Percentiles rank a stretch among this genome's conserved stretches.
Evolutionary conservation across 2,113 vertebrate species (phyloP).

Genomic region (Sturnira hondurensis): DNA sequence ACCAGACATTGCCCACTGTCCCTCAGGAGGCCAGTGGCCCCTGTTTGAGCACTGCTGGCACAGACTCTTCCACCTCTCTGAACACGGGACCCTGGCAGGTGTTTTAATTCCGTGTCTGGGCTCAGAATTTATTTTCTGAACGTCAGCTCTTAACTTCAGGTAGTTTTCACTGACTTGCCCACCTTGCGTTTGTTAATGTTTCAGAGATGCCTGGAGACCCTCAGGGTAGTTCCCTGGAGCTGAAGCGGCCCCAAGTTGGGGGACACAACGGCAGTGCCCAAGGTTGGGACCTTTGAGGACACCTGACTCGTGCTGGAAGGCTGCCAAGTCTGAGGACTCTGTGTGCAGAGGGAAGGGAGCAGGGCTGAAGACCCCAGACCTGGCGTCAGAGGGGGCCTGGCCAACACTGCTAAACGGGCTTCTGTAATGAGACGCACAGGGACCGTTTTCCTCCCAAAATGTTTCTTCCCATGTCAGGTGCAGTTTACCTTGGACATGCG

Average conservation of each 20-base stretch:
- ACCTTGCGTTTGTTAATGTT: slow-evolving; percentile 27
- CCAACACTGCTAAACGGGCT: not conserved
- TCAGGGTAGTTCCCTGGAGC: slow-evolving; percentile 83
- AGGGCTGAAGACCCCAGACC: accelerated
- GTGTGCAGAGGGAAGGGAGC: accelerated
- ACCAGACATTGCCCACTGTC: not conserved
- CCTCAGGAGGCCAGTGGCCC: no score
- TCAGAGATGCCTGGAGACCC: slow-evolving; percentile 85
- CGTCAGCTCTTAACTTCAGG: not conserved
- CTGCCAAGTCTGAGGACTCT: not conserved
- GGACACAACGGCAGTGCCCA: slow-evolving; percentile 40
- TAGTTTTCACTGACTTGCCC: not conserved
- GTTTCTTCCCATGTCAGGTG: accelerated
- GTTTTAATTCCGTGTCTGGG: not conserved
- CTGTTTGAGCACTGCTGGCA: not conserved
- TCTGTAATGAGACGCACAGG: not conserved
- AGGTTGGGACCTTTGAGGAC: not conserved
- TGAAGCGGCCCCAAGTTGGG: slow-evolving; percentile 86
- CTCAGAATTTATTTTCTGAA: not conserved
- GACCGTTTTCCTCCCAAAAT: not conserved
- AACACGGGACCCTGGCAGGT: not conserved
- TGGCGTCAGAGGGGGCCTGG: not conserved
- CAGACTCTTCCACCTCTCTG: not conserved
- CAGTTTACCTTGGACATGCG: not conserved
- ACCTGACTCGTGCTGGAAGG: not conserved